These are phyloP conservation scores for Chionomys nivalis DNA, from an alignment of 2,113 vertebrate genomes.

Conservation along the genomic window DNA sequence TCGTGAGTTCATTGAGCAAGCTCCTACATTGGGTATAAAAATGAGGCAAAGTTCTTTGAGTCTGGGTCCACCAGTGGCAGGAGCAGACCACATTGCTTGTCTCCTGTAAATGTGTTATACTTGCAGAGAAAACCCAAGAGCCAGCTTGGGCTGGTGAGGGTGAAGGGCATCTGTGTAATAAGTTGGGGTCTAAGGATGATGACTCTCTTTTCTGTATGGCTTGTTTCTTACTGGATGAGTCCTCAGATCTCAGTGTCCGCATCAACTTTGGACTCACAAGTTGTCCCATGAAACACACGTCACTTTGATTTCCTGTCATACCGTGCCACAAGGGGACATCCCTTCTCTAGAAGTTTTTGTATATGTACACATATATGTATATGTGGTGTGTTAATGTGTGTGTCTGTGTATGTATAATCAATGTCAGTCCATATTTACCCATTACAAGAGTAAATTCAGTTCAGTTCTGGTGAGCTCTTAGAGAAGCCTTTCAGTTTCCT, in stretches of 20 bases:
- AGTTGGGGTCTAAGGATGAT: background rate
- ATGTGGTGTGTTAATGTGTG: background rate
- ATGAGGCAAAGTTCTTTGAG: background rate
- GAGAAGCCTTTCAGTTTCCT: background rate
- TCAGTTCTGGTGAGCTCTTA: background rate
- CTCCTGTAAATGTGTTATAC: background rate
- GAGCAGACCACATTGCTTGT: background rate
- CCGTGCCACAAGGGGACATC: no score
- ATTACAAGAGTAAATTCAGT: background rate
- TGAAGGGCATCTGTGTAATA: background rate
- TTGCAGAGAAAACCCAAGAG: background rate
- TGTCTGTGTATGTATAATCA: background rate
- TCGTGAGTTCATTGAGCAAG: conserved; percentile 45
- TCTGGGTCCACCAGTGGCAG: background rate
- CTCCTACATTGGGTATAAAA: conserved; percentile 13
- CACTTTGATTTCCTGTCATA: background rate
- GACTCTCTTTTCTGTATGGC: background rate
- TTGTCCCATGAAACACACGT: background rate
- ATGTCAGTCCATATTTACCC: background rate
- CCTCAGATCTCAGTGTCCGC: background rate
- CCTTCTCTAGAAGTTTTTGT: background rate
- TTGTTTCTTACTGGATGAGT: background rate
- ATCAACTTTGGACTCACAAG: background rate
- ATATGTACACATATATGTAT: background rate
- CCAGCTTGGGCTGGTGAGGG: background rate